phyloP scores from a whole-genome alignment of 2,113 vertebrate species.

The Psettodes erumei region DNA sequence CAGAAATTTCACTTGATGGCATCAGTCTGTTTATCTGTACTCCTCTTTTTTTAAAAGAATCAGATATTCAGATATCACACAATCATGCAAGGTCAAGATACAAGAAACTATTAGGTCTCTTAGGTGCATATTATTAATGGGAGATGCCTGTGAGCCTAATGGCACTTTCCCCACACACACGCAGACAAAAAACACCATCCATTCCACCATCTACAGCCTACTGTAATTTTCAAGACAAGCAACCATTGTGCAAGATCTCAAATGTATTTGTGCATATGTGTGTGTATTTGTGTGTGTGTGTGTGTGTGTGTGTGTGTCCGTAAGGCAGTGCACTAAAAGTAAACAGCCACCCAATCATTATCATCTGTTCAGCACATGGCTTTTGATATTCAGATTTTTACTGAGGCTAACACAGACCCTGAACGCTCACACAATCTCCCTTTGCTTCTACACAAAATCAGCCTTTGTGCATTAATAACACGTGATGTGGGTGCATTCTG shows the following conservation, averaged over 20 bases:
- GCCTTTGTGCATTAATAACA: constrained; percentile 6
- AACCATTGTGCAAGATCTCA: constrained; percentile 17
- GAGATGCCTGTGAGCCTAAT: background rate
- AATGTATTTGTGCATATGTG: background rate
- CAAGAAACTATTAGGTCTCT: background rate
- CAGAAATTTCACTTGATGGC: background rate
- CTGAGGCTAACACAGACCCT: constrained; percentile 10
- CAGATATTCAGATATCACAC: background rate
- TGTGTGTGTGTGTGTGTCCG: background rate
- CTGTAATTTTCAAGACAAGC: constrained; percentile 29
- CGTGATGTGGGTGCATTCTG: background rate
- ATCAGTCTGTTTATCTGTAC: background rate
- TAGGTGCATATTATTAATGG: too few relatives aligned
- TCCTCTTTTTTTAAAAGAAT: background rate
- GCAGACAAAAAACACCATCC: constrained; percentile 1
- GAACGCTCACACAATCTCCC: background rate
- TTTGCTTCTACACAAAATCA: background rate
- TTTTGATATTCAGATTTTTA: constrained; percentile 58
- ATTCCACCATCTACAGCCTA: background rate
- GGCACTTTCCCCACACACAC: background rate
- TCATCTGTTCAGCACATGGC: constrained; percentile 30
- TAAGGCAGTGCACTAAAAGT: background rate
- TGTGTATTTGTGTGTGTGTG: background rate
- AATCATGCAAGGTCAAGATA: background rate
- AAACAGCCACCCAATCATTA: constrained; percentile 50